phyloP scores from a whole-genome alignment of 2,797 vertebrate species.

The Pachyuromys duprasi region DNA sequence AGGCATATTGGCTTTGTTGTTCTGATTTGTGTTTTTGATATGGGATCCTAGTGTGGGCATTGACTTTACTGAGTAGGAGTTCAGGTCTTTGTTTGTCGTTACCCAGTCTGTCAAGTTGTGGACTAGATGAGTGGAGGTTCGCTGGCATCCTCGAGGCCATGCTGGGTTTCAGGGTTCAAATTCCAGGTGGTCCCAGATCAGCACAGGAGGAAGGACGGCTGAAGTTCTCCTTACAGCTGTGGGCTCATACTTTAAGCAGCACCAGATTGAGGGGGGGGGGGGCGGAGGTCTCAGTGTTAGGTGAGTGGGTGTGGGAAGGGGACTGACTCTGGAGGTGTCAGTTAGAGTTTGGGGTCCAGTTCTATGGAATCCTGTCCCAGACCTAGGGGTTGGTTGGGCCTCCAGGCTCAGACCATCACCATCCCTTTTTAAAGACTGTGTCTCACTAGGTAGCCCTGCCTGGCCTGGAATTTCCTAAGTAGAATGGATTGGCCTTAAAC shows the following conservation, averaged over 20 bases:
- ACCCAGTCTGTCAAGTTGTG: not conserved
- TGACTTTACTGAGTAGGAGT: not conserved
- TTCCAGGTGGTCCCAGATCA: not conserved
- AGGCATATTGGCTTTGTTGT: not conserved
- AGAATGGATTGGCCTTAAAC: not conserved
- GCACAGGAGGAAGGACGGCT: too few species aligned
- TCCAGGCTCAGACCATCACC: not conserved
- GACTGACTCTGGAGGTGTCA: not conserved
- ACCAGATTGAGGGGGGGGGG: too few species aligned
- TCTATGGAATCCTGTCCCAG: not conserved
- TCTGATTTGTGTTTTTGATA: not conserved
- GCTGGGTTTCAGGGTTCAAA: not conserved
- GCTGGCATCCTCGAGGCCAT: not conserved
- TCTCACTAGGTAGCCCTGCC: not conserved
- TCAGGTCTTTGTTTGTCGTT: not conserved
- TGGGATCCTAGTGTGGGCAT: not conserved
- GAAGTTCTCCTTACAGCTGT: not conserved
- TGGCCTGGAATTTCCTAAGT: not conserved
- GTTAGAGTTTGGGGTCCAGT: not conserved
- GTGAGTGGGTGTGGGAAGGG: not conserved
- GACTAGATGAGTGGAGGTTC: not conserved
- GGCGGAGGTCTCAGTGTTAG: too few species aligned
- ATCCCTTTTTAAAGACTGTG: not conserved
- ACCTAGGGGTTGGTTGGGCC: not conserved
- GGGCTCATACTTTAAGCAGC: not conserved